These are phyloP conservation scores for Brachionus plicatilis DNA, from an alignment of 1,140 invertebrate genomes.

Conservation along the genomic window DNA sequence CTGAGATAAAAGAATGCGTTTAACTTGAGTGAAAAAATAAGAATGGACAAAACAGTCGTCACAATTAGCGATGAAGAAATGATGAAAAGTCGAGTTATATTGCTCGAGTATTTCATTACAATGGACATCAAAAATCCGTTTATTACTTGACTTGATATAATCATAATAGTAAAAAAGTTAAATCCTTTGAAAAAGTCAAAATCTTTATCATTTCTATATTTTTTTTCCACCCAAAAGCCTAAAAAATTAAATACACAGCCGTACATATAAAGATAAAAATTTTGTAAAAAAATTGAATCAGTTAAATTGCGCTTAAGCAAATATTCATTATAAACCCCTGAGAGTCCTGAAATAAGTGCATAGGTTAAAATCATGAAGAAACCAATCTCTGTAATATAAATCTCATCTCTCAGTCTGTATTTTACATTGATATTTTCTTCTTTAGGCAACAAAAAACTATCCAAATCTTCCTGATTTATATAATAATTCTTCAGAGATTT, in stretches of 20 bases:
- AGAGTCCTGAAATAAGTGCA: constrained; percentile 48
- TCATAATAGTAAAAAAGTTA: constrained; percentile 46
- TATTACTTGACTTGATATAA: constrained; percentile 48
- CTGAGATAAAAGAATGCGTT: neutral
- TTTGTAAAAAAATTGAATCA: constrained; percentile 41
- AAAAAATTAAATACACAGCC: constrained; percentile 25
- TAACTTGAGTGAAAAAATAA: constrained; percentile 24
- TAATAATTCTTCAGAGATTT: neutral
- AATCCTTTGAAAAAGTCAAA: constrained; percentile 45
- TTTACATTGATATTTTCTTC: neutral
- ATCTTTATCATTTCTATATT: neutral
- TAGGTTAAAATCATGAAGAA: constrained; percentile 49
- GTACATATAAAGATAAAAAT: constrained; percentile 33
- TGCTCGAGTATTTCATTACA: constrained; percentile 54
- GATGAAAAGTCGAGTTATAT: constrained; percentile 53
- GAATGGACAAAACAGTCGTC: neutral
- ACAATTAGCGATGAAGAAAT: constrained; percentile 51
- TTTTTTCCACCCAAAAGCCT: neutral
- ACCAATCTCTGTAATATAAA: constrained; percentile 47
- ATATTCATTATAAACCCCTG: constrained; percentile 53
- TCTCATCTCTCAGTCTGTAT: neutral
- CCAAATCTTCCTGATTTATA: constrained; percentile 10
- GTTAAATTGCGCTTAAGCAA: constrained; percentile 50
- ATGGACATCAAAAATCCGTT: constrained; percentile 53
- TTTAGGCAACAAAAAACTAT: neutral